Percentiles rank a stretch among this genome's conserved stretches.
Evolutionary conservation across 2,113 vertebrate species (phyloP).

Genomic region (Tamias sibiricus): DNA sequence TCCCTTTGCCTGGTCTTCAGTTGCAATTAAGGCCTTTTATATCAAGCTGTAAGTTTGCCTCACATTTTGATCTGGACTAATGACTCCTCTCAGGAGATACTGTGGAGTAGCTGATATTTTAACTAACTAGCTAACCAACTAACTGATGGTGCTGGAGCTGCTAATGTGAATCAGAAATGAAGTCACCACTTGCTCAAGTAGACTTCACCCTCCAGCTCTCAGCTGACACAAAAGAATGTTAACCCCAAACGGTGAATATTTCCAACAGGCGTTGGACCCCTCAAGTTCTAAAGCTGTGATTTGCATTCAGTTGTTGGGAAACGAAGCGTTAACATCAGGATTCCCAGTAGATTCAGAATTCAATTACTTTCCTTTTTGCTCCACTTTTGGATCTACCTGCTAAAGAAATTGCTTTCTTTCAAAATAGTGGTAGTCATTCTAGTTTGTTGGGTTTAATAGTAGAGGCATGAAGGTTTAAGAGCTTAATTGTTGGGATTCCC

Average conservation of each 20-base stretch:
- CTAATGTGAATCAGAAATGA: slow-evolving; percentile 43
- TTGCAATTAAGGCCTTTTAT: background rate
- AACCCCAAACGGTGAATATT: background rate
- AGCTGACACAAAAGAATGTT: background rate
- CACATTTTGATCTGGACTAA: slow-evolving; percentile 67
- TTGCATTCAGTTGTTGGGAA: background rate
- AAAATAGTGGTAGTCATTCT: slow-evolving; percentile 13
- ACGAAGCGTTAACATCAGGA: background rate
- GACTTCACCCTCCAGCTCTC: background rate
- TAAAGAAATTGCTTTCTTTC: slow-evolving; percentile 36
- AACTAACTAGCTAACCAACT: slow-evolving; percentile 68
- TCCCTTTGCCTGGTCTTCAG: background rate
- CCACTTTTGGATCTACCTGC: slow-evolving; percentile 1
- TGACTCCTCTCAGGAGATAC: slow-evolving; percentile 53
- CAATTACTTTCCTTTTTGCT: background rate
- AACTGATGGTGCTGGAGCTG: slow-evolving; percentile 3
- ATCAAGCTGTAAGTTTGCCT: slow-evolving; percentile 46
- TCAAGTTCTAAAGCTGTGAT: background rate
- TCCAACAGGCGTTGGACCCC: background rate
- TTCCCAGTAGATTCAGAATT: slow-evolving; percentile 51
- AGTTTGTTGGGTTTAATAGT: slow-evolving; percentile 46
- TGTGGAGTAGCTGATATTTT: slow-evolving; percentile 66
- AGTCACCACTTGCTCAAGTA: slow-evolving; percentile 20
- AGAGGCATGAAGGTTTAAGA: slow-evolving; percentile 39
- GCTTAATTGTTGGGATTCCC: slow-evolving; percentile 58